Percentiles rank a stretch among this genome's conserved stretches.
phyloP scores from a whole-genome alignment of 2,888 invertebrate species.

The Andrena fulva region DNA sequence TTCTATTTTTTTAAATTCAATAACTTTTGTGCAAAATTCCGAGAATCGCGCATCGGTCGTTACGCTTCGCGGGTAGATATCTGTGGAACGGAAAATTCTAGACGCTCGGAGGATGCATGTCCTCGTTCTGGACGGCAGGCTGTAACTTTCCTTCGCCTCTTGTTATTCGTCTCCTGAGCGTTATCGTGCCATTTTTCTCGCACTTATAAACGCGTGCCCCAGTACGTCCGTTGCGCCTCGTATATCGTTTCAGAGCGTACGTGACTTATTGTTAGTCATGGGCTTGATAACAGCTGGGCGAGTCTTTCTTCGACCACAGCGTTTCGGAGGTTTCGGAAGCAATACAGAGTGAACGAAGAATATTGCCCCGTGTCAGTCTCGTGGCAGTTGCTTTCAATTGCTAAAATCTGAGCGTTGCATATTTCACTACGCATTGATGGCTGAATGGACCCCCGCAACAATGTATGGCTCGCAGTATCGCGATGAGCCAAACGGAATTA shows the following conservation, averaged over 20 bases:
- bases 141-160: conserved; percentile 65
- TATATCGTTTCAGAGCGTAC: conserved; percentile 28
- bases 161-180: conserved; percentile 54
- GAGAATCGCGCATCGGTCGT: no score
- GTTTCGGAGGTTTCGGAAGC: conserved; percentile 14
- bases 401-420: conserved; percentile 5
- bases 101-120: conserved; percentile 32
- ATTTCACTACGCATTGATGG: neutral
- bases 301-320: conserved; percentile 16
- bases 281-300: conserved; percentile 32
- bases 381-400: neutral
- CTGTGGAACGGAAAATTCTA: neutral
- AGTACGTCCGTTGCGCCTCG: conserved; percentile 26
- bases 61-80: neutral
- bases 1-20: neutral
- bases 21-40: no score
- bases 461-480: neutral
- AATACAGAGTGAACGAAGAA: neutral
- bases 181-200: conserved; percentile 57
- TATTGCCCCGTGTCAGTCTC: neutral
- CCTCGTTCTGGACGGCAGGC: conserved; percentile 39
- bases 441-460: neutral
- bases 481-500: conserved; percentile 11
- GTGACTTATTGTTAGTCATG: conserved; percentile 38
- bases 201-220: conserved; percentile 40